phyloP scores from a whole-genome alignment of 2,888 invertebrate genomes.

The Eristalis intricaria region DNA sequence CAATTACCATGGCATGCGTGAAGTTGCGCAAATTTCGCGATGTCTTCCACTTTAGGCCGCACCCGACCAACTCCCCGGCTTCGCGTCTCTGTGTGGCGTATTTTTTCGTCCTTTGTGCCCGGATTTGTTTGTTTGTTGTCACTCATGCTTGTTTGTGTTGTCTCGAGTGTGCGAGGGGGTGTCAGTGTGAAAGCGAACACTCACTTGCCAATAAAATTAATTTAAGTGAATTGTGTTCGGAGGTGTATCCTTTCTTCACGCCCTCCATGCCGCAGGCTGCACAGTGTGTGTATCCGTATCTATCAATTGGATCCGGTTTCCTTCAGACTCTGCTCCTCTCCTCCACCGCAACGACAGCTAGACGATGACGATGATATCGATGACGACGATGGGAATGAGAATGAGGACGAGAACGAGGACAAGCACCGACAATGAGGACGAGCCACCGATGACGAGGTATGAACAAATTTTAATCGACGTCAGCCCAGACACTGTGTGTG shows the following conservation, averaged over 20 bases:
- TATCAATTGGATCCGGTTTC: conserved; percentile 60
- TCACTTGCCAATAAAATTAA: conserved; percentile 69
- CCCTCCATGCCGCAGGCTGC: conserved; percentile 44
- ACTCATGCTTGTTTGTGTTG: conserved; percentile 64
- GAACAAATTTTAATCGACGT: conserved; percentile 70
- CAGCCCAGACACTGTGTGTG: conserved; percentile 34
- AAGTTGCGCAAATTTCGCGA: conserved; percentile 69
- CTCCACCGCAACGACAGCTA: background rate
- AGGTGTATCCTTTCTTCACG: conserved; percentile 49
- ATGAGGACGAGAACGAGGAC: conserved; percentile 15
- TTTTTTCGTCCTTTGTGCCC: conserved; percentile 54
- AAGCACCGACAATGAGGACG: conserved; percentile 50
- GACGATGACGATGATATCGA: background rate
- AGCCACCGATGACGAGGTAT: conserved; percentile 22
- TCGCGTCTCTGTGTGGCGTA: conserved; percentile 7
- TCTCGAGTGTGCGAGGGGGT: background rate
- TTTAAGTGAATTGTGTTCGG: conserved; percentile 70
- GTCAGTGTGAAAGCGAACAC: conserved; percentile 26
- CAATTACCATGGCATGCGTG: conserved; percentile 71
- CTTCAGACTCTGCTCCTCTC: background rate
- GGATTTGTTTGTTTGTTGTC: conserved; percentile 72
- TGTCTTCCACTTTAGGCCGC: conserved; percentile 55
- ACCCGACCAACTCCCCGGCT: background rate
- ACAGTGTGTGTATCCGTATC: conserved; percentile 44
- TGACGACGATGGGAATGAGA: background rate